phyloP scores from a whole-genome alignment of 2,797 vertebrate genomes.

The Pseudochirops cupreus region DNA sequence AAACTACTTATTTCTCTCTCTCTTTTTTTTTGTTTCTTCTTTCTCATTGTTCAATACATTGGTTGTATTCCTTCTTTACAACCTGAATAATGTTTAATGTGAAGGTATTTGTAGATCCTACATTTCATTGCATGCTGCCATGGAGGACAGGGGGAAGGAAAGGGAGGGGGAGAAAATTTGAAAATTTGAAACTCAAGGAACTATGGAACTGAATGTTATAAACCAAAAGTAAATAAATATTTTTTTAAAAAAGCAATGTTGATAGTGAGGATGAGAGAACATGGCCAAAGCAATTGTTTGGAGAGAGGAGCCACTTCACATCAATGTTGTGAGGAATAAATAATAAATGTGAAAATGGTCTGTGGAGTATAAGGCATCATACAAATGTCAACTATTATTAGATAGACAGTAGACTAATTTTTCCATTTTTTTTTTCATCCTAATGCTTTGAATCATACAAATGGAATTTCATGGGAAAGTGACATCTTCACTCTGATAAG shows the following conservation, averaged over 20 bases:
- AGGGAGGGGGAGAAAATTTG: no score
- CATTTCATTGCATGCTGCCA: no score
- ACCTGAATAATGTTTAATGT: no score
- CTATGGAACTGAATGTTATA: no score
- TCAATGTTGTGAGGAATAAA: neutral
- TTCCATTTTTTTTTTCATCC: neutral
- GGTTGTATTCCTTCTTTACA: no score
- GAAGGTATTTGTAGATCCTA: no score
- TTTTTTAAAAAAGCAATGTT: neutral
- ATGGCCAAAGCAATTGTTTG: neutral
- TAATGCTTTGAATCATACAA: neutral
- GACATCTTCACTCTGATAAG: neutral
- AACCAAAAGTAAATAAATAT: no score
- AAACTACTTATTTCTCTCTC: no score
- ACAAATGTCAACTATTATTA: neutral
- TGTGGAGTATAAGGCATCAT: neutral
- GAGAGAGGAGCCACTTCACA: neutral
- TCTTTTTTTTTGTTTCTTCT: no score
- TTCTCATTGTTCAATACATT: no score
- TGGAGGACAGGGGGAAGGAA: no score
- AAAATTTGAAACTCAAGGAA: no score
- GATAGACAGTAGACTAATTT: neutral
- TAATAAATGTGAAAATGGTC: neutral
- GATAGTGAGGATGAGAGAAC: neutral
- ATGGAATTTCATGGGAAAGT: neutral